These are phyloP conservation scores for Sisyra terminalis DNA, from an alignment of 2,888 invertebrate species.

Conservation along the genomic window DNA sequence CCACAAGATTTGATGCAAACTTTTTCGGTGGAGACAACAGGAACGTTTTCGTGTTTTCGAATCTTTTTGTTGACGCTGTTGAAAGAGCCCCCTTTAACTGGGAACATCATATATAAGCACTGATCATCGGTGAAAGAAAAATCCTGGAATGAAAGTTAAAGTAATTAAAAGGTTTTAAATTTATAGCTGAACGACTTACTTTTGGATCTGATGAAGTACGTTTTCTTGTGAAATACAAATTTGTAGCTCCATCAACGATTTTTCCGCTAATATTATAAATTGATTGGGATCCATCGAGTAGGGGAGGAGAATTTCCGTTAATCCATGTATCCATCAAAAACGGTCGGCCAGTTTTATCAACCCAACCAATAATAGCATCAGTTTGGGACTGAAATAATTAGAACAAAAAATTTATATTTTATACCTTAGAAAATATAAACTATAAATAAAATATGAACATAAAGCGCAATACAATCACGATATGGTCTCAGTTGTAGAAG, in stretches of 20 bases:
- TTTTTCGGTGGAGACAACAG: constrained; percentile 52
- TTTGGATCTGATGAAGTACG: constrained; percentile 51
- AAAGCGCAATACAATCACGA: too few relatives aligned
- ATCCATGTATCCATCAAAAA: constrained; percentile 86
- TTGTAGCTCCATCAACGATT: constrained; percentile 58
- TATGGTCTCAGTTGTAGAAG: too few relatives aligned
- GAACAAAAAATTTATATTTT: too few relatives aligned
- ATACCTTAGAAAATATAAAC: too few relatives aligned
- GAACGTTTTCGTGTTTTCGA: constrained; percentile 57
- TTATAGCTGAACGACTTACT: constrained; percentile 17
- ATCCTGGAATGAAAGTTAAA: constrained; percentile 33
- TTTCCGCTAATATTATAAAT: constrained; percentile 50
- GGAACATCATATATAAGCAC: constrained; percentile 78
- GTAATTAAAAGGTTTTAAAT: neutral
- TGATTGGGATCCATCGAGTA: constrained; percentile 58
- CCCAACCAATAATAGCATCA: constrained; percentile 79
- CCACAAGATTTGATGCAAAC: constrained; percentile 75
- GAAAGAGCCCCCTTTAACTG: constrained; percentile 66
- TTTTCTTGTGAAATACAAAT: constrained; percentile 62
- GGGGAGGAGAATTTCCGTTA: constrained; percentile 57
- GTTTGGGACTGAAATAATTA: constrained; percentile 52
- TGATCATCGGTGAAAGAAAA: constrained; percentile 65
- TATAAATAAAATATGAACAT: too few relatives aligned
- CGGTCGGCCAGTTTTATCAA: constrained; percentile 60
- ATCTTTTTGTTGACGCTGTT: constrained; percentile 75